phyloP scores from a whole-genome alignment of 1,140 invertebrate genomes.

The Caerostris extrusa region DNA sequence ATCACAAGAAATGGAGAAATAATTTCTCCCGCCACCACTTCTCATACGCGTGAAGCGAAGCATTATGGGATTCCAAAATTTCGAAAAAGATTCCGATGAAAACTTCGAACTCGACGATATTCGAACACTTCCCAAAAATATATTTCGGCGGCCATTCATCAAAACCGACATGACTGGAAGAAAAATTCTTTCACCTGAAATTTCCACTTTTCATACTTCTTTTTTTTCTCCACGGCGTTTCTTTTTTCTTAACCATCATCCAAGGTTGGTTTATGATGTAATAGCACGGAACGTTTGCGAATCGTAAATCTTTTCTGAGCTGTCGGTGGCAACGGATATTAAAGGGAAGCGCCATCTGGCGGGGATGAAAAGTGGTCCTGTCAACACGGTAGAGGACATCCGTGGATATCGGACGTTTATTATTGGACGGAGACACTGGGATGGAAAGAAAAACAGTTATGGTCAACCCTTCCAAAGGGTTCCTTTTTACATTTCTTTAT shows the following conservation, averaged over 20 bases:
- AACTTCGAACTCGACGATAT: neutral
- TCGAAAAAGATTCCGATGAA: neutral
- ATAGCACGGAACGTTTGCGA: slow-evolving; percentile 64
- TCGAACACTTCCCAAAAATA: neutral
- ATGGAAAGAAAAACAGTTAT: neutral
- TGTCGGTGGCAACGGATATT: slow-evolving; percentile 41
- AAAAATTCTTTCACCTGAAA: slow-evolving; percentile 38
- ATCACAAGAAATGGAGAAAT: neutral
- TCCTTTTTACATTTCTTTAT: neutral
- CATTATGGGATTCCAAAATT: neutral
- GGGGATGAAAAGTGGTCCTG: slow-evolving; percentile 54
- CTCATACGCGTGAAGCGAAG: neutral
- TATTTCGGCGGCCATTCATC: slow-evolving; percentile 20
- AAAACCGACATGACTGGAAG: slow-evolving; percentile 28
- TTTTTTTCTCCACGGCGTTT: neutral
- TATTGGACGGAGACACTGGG: neutral
- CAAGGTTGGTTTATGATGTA: slow-evolving; percentile 62
- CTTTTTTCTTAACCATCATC: slow-evolving; percentile 49
- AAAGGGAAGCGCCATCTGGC: slow-evolving; percentile 13
- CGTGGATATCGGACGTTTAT: slow-evolving; percentile 29
- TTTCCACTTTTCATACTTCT: slow-evolving; percentile 1
- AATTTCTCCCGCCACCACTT: neutral
- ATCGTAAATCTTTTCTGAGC: slow-evolving; percentile 64
- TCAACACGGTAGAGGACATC: slow-evolving; percentile 26
- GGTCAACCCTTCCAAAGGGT: neutral